A percentile compares a stretch with the other conserved stretches of the same genome.
These are phyloP conservation scores for Conus ventricosus DNA, from an alignment of 1,140 invertebrate species.

Conservation along the genomic window DNA sequence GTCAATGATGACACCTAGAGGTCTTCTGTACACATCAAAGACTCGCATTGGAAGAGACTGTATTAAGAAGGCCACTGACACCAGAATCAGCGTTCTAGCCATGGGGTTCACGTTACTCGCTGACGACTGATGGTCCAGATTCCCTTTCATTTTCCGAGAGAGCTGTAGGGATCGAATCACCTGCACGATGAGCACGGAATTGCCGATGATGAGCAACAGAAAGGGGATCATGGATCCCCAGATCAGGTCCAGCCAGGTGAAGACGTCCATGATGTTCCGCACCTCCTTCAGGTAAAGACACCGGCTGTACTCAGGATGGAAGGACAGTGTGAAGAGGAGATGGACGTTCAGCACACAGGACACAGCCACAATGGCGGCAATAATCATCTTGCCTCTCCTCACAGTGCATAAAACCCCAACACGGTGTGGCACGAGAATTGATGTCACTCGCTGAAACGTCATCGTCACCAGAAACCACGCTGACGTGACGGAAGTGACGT, in stretches of 20 bases:
- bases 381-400: not conserved
- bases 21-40: not conserved
- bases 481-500: not conserved
- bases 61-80: not conserved
- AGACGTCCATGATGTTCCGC: not conserved
- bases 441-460: constrained; percentile 9
- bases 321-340: not conserved
- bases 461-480: constrained; percentile 9
- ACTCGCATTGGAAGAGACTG: not conserved
- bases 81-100: not conserved
- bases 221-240: not conserved
- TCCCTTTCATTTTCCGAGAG: not conserved
- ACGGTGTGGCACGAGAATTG: not conserved
- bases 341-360: not conserved
- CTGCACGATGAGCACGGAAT: not conserved
- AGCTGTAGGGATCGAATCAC: not conserved
- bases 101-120: not conserved
- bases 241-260: not conserved
- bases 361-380: not conserved
- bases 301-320: not conserved
- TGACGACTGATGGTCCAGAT: not conserved
- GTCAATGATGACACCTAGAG: not conserved
- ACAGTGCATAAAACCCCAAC: not conserved
- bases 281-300: not conserved
- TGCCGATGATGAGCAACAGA: not conserved